phyloP scores from a whole-genome alignment of 2,113 vertebrate genomes.

The Gracilinanus agilis region DNA sequence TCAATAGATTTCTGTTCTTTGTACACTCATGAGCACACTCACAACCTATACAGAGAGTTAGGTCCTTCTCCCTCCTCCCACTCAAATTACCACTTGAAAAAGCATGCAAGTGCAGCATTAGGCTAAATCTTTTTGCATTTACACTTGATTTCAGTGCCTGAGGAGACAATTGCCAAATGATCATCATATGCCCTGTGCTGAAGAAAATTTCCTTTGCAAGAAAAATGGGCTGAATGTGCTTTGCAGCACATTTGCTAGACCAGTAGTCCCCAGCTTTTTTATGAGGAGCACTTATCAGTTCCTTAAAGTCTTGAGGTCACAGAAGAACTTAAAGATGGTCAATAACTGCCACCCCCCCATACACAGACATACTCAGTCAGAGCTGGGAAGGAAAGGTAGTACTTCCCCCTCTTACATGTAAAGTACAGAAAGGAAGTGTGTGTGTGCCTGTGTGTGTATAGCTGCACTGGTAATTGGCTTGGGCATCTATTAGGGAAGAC shows the following conservation, averaged over 20 bases:
- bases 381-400: neutral
- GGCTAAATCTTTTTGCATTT: constrained; percentile 77
- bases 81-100: constrained; percentile 75
- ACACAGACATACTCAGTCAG: neutral
- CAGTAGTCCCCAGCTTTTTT: neutral
- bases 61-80: constrained; percentile 2
- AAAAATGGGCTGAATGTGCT: neutral
- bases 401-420: neutral
- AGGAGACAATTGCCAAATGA: constrained; percentile 45
- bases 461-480: neutral
- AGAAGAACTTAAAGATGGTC: neutral
- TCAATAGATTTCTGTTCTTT: constrained; percentile 86
- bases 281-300: neutral
- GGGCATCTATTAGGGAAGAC: neutral
- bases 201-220: constrained; percentile 4
- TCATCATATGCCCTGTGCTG: constrained; percentile 40
- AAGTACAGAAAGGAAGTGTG: neutral
- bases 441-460: no score
- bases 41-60: neutral
- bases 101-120: constrained; percentile 77
- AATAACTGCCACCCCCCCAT: neutral
- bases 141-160: constrained; percentile 45
- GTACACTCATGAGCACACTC: constrained; percentile 45
- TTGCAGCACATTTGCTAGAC: accelerated
- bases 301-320: neutral